These are phyloP conservation scores for Crossocerus cetratus DNA, from an alignment of 2,888 invertebrate species.

Conservation along the genomic window DNA sequence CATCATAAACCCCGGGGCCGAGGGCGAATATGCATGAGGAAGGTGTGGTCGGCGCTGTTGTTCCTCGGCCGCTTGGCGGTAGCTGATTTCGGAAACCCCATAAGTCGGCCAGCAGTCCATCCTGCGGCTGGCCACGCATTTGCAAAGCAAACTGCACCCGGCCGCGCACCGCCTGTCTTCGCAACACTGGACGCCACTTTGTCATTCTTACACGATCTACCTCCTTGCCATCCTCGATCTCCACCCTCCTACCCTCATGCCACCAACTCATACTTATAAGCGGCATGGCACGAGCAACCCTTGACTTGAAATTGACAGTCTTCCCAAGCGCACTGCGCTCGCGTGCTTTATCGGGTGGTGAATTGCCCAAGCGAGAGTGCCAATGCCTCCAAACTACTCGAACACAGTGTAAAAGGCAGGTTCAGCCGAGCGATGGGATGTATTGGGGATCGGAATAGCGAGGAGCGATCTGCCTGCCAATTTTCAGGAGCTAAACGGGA, in stretches of 20 bases:
- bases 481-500: background rate
- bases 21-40: constrained; percentile 71
- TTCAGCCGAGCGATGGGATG: no score
- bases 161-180: constrained; percentile 15
- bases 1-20: constrained; percentile 55
- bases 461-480: background rate
- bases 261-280: no score
- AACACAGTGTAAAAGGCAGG: no score
- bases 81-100: constrained; percentile 69
- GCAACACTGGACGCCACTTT: constrained; percentile 39
- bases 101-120: constrained; percentile 66
- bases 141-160: constrained; percentile 66
- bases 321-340: no score
- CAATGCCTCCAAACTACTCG: no score
- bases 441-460: no score
- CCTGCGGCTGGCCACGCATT: constrained; percentile 64
- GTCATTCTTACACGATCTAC: constrained; percentile 30
- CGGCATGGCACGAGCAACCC: no score
- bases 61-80: constrained; percentile 38
- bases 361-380: no score
- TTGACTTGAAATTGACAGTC: no score
- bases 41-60: constrained; percentile 65
- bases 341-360: no score
- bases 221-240: constrained; percentile 7
- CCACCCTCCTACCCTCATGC: background rate